Conservation (phyloP, 1,140 invertebrate genomes). For the Caenorhabditis brenneri region DNA sequence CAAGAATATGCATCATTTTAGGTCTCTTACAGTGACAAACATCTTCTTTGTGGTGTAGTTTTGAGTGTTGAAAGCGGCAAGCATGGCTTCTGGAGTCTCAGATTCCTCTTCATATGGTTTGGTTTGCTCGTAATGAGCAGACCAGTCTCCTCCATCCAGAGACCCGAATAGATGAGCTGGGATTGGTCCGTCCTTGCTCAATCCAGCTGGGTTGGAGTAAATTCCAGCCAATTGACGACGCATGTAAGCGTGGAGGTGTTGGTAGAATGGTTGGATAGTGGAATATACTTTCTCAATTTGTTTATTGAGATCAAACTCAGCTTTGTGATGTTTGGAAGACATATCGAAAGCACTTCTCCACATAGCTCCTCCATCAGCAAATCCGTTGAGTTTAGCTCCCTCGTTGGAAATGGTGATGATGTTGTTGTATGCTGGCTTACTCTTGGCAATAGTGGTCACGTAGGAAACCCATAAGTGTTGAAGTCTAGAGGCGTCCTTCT, state of each 20-base stretch:
- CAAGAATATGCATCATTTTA: background rate
- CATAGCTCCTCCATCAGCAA: constrained; percentile 55
- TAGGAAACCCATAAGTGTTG: constrained; percentile 48
- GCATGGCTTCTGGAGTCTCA: constrained; percentile 52
- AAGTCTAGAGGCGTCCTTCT: constrained; percentile 50
- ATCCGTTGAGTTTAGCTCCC: constrained; percentile 58
- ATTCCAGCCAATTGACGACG: constrained; percentile 56
- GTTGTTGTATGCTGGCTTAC: constrained; percentile 46
- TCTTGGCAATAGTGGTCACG: constrained; percentile 6
- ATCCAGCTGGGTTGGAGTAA: constrained; percentile 54
- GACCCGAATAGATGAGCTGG: constrained; percentile 76
- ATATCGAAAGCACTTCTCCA: constrained; percentile 59
- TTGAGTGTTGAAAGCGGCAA: constrained; percentile 46
- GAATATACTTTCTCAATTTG: constrained; percentile 51
- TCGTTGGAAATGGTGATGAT: constrained; percentile 52
- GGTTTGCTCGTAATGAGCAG: constrained; percentile 54
- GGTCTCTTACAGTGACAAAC: constrained; percentile 47
- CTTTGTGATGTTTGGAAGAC: constrained; percentile 15
- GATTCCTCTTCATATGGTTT: constrained; percentile 58
- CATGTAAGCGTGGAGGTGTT: constrained; percentile 59
- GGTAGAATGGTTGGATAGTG: constrained; percentile 53
- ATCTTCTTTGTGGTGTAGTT: constrained; percentile 58
- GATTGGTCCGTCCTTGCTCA: constrained; percentile 74
- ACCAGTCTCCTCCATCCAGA: constrained; percentile 56
- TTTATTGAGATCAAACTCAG: constrained; percentile 50